These are phyloP conservation scores for Suncus etruscus DNA, from an alignment of 2,113 vertebrate genomes.

Conservation along the genomic window DNA sequence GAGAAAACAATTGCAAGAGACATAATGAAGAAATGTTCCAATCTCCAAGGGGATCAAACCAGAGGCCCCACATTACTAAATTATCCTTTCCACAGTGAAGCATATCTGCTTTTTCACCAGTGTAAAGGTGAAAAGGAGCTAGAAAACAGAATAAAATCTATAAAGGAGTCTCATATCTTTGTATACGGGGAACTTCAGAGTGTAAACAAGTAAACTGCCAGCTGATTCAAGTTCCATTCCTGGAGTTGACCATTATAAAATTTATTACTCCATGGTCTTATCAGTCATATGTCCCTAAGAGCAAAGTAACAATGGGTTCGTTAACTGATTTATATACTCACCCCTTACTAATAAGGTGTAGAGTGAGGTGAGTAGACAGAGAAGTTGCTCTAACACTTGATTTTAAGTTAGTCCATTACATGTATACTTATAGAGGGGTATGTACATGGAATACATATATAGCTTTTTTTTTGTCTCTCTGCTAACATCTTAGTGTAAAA, in stretches of 20 bases:
- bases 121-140: not conserved
- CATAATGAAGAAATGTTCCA: not conserved
- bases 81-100: not conserved
- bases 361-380: not conserved
- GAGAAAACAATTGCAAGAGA: not conserved
- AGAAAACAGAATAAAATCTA: not conserved
- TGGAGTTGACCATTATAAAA: not conserved
- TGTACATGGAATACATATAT: not conserved
- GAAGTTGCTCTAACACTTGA: not conserved
- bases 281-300: not conserved
- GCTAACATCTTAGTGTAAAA: not conserved
- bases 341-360: not conserved
- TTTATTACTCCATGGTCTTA: not conserved
- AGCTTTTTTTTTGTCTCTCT: not conserved
- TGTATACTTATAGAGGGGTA: not conserved
- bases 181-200: not conserved
- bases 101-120: not conserved
- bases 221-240: not conserved
- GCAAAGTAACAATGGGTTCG: not conserved
- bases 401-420: not conserved
- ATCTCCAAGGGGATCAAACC: not conserved
- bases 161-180: not conserved
- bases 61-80: not conserved
- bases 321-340: not conserved
- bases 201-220: not conserved